Evolutionary conservation across 2,113 vertebrate species (phyloP).

Genomic region (Pantherophis guttatus): DNA sequence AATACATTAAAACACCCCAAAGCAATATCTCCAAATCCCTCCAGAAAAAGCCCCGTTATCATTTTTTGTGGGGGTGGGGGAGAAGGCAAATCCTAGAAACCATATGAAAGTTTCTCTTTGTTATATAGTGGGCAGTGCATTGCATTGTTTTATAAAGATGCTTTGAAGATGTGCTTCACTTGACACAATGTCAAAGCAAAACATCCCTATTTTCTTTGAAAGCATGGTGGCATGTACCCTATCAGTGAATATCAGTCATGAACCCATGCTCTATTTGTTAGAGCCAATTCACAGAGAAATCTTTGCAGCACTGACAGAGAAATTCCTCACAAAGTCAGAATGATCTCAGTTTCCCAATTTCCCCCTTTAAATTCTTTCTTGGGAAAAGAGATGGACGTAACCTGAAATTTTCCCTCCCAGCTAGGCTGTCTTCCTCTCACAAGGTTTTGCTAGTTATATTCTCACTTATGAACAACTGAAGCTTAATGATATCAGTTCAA

Average conservation of each 20-base stretch:
- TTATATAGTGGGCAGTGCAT: not conserved
- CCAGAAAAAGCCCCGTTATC: not conserved
- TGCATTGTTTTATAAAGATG: not conserved
- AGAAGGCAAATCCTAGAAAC: not conserved
- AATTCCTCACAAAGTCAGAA: not conserved
- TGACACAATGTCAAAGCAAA: not conserved
- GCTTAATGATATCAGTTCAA: not conserved
- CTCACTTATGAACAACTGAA: not conserved
- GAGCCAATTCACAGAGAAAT: not conserved
- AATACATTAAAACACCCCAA: not conserved
- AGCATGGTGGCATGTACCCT: not conserved
- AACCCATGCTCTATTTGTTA: not conserved
- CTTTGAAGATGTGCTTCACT: not conserved
- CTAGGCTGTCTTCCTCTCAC: not conserved
- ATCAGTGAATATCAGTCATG: not conserved
- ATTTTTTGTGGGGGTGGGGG: not conserved
- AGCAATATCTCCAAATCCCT: not conserved
- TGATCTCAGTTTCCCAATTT: not conserved
- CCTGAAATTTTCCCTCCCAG: not conserved
- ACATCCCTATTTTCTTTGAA: not conserved
- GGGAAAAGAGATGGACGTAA: not conserved
- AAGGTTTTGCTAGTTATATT: constrained; percentile 1
- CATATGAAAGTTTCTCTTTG: not conserved
- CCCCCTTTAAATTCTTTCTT: not conserved
- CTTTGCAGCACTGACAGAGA: not conserved